Evolutionary conservation across 1,140 invertebrate species (phyloP).

Genomic region (Drosophila nannoptera): DNA sequence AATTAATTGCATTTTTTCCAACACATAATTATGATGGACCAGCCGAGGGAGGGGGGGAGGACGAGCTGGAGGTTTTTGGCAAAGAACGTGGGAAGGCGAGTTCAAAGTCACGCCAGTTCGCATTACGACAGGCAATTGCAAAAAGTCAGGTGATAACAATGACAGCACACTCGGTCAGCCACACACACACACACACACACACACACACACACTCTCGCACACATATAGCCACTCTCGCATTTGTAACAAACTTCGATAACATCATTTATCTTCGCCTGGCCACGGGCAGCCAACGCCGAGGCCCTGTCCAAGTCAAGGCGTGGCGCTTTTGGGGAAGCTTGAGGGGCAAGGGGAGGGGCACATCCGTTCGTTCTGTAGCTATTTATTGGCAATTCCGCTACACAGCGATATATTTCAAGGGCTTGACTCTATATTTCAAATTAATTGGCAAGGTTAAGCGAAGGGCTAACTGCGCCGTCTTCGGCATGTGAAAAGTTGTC

Average conservation of each 20-base stretch:
- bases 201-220: background rate
- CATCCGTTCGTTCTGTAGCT: constrained; percentile 49
- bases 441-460: constrained; percentile 74
- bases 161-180: constrained; percentile 32
- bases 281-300: constrained; percentile 25
- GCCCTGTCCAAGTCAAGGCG: constrained; percentile 38
- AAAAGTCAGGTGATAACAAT: constrained; percentile 56
- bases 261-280: constrained; percentile 66
- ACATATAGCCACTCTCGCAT: constrained; percentile 12
- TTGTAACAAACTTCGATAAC: constrained; percentile 53
- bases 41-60: background rate
- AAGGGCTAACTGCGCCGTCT: constrained; percentile 39
- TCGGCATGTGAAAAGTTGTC: constrained; percentile 37
- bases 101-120: constrained; percentile 48
- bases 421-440: constrained; percentile 61
- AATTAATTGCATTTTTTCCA: constrained; percentile 66
- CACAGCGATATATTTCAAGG: constrained; percentile 25
- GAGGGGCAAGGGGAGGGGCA: background rate
- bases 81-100: constrained; percentile 23
- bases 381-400: constrained; percentile 65
- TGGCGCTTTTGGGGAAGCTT: background rate
- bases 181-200: constrained; percentile 10
- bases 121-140: constrained; percentile 50
- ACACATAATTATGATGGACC: constrained; percentile 55
- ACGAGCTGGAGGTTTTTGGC: too few relatives aligned